A percentile compares a stretch with the other conserved stretches of the same genome.
These are phyloP conservation scores for Calephelis virginiensis DNA, from an alignment of 1,140 invertebrate species.

Conservation along the genomic window DNA sequence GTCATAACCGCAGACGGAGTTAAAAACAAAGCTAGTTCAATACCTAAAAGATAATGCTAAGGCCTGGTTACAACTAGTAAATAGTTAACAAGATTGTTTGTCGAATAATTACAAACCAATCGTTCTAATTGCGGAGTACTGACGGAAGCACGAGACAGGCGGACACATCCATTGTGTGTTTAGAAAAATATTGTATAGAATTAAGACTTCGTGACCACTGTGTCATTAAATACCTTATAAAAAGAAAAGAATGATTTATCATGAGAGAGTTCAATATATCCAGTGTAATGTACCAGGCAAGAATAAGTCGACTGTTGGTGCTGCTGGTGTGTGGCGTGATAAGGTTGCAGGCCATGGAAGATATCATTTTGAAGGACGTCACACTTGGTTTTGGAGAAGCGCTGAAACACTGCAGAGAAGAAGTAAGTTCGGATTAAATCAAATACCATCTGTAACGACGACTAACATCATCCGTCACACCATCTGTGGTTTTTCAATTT, in stretches of 20 bases:
- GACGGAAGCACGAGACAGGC: neutral
- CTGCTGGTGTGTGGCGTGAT: conserved; percentile 13
- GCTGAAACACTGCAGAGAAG: conserved; percentile 58
- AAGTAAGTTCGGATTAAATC: conserved; percentile 36
- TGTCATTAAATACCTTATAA: conserved; percentile 6
- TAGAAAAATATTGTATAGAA: conserved; percentile 5
- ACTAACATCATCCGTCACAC: too few relatives aligned
- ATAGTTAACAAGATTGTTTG: neutral
- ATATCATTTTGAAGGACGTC: conserved; percentile 63
- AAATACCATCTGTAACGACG: too few relatives aligned
- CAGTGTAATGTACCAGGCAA: neutral
- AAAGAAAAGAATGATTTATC: conserved; percentile 5
- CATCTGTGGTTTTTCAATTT: too few relatives aligned
- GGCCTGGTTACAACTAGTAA: neutral
- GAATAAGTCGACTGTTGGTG: neutral
- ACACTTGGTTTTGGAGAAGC: conserved; percentile 68
- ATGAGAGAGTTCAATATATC: neutral
- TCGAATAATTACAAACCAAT: neutral
- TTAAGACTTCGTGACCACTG: neutral
- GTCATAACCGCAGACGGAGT: too few relatives aligned
- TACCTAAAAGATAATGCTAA: neutral
- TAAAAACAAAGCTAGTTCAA: too few relatives aligned
- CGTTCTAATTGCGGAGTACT: neutral
- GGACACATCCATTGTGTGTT: conserved; percentile 7
- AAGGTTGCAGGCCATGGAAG: conserved; percentile 27